Evolutionary conservation across 1,140 invertebrate species (phyloP), one percentile per base, ranked within the genome.

Genomic region (Drosophila pachea): DNA sequence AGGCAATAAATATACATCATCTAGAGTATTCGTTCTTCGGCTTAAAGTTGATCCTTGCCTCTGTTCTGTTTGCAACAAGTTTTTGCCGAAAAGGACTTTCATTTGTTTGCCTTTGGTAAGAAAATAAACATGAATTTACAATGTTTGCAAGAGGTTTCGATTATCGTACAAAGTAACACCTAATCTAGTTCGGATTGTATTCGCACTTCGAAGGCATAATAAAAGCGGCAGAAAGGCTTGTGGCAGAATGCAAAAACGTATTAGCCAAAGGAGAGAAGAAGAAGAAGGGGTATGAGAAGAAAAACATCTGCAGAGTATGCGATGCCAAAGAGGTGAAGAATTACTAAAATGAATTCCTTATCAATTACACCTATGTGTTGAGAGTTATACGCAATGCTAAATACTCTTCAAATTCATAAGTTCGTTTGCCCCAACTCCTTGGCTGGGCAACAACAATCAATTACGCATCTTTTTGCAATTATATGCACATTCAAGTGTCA

Each of bases 381-480:
- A 22, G 22, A 22, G 22, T 22, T 22, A 22, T 22, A 22, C 22
- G 1, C 22, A 22, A 3, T 22, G 22, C 22, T 22, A 22, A 22
- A 22, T 22, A 22, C 22, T 22, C 22, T 22, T 22, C 22, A 1
- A 22, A 3, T 22, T 22, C 1, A 22, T 22, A 22, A 3, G 5
- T 22, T 42, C 38, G 9, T 42, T 29, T 7, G 6, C 4, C 36
- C 14, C 35, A 31, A 16, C 45, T 38, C 4, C 22, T 31, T 14
- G 47, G 12, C 4, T 29, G 5, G 0, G 12, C 38, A 11, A 12
- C 3, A 11, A n/a, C 42, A 81, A 81, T 74, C 78, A 74, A 74
- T 81, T 76, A 70, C 35, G 40, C 54, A 62, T 75, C 42, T 72
- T 68, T 12, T 22, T 50, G 74, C 74, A 78, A 83, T 83, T 83